Evolutionary conservation across 2,113 vertebrate species (phyloP).

Genomic region (Geothlypis trichas): DNA sequence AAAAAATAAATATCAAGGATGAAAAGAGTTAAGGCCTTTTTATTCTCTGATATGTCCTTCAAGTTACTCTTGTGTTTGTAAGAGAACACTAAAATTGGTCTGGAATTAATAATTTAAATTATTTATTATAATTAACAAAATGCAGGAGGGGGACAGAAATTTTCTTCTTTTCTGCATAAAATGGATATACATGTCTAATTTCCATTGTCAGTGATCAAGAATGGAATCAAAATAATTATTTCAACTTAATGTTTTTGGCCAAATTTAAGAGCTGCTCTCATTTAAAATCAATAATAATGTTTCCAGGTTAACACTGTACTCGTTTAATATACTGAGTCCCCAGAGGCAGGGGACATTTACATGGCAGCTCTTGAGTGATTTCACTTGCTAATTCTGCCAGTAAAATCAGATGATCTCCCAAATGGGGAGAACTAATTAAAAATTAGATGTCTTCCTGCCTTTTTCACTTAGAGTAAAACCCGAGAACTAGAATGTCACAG

Average conservation of each 20-base stretch:
- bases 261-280: conserved; percentile 1
- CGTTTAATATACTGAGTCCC: conserved; percentile 9
- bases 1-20: neutral
- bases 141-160: neutral
- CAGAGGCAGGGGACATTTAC: conserved; percentile 37
- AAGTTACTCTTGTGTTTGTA: neutral
- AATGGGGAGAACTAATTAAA: conserved; percentile 62
- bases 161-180: neutral
- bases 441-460: conserved; percentile 40
- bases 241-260: neutral
- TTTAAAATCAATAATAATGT: conserved; percentile 44
- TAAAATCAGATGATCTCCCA: conserved; percentile 58
- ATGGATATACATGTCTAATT: neutral
- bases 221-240: conserved; percentile 15
- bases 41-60: neutral
- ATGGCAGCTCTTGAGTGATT: conserved; percentile 40
- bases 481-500: conserved; percentile 16
- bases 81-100: neutral
- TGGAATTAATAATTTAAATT: neutral
- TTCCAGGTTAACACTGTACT: conserved; percentile 51
- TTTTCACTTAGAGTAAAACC: conserved; percentile 43
- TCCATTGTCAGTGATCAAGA: neutral
- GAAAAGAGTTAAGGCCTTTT: neutral
- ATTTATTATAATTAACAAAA: neutral
- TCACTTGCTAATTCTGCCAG: conserved; percentile 47